Evolutionary conservation across 2,113 vertebrate species (phyloP).

Genomic region (Syngnathus floridae): DNA sequence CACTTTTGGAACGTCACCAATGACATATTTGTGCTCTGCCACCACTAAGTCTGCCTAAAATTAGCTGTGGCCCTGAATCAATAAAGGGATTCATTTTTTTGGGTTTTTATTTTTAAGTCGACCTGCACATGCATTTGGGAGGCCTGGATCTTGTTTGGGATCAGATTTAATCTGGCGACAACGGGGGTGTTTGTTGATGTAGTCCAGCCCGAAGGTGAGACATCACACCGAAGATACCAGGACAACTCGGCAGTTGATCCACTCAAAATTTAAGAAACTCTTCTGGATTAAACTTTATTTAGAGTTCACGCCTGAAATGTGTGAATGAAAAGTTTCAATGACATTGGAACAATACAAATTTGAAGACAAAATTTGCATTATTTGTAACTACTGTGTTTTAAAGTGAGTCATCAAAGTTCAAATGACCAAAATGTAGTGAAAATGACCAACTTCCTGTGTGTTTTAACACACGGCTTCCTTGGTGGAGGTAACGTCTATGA

Average conservation of each 20-base stretch:
- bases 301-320: not conserved
- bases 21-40: constrained; percentile 33
- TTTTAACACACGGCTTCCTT: not conserved
- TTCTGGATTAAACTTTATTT: constrained; percentile 35
- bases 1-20: constrained; percentile 22
- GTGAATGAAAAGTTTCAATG: not conserved
- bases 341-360: not conserved
- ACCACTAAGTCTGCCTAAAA: constrained; percentile 47
- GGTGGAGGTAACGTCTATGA: constrained; percentile 2
- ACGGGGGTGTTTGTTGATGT: constrained; percentile 22
- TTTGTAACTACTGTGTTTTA: no score
- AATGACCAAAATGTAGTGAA: not conserved
- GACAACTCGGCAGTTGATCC: constrained; percentile 13
- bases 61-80: constrained; percentile 46
- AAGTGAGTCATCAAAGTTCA: no score
- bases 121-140: constrained; percentile 35
- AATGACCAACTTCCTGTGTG: not conserved
- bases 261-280: constrained; percentile 26
- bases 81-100: constrained; percentile 32
- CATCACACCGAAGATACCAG: constrained; percentile 4
- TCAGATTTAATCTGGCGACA: constrained; percentile 32
- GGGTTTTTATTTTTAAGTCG: constrained; percentile 12
- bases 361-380: not conserved
- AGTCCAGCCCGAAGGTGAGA: constrained; percentile 7
- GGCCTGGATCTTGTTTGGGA: not conserved